Conservation (phyloP, 2,797 vertebrate genomes). For the Dendrocincla fuliginosa region DNA sequence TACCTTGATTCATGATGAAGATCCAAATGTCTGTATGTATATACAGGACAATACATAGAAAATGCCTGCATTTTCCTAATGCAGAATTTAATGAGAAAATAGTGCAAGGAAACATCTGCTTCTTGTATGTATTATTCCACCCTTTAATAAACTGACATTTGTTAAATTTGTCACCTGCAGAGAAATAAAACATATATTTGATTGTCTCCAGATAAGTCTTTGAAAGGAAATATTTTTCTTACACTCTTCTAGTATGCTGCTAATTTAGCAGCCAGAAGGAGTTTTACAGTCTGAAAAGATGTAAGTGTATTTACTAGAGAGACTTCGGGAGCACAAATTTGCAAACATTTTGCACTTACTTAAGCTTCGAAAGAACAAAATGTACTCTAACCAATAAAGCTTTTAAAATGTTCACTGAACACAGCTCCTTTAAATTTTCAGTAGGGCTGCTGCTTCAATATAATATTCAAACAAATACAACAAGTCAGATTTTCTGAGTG, state of each 20-base stretch:
- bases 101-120: neutral
- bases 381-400: conserved; percentile 10
- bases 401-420: conserved; percentile 37
- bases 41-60: neutral
- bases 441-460: neutral
- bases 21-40: neutral
- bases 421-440: conserved; percentile 29
- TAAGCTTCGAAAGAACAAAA: conserved; percentile 50
- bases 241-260: neutral
- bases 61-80: neutral
- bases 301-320: conserved; percentile 25
- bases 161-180: neutral
- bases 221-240: conserved; percentile 42
- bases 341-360: conserved; percentile 48
- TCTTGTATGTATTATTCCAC: neutral
- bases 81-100: conserved; percentile 29
- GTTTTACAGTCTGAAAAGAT: conserved; percentile 33
- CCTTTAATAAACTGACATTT: neutral
- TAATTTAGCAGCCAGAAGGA: conserved; percentile 47
- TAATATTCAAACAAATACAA: neutral
- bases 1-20: neutral
- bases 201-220: neutral
- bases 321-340: conserved; percentile 51
- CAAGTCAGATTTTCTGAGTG: neutral
- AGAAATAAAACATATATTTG: neutral